Evolutionary conservation across 2,113 vertebrate genomes (phyloP).

Genomic region (Entomyzon cyanotis): DNA sequence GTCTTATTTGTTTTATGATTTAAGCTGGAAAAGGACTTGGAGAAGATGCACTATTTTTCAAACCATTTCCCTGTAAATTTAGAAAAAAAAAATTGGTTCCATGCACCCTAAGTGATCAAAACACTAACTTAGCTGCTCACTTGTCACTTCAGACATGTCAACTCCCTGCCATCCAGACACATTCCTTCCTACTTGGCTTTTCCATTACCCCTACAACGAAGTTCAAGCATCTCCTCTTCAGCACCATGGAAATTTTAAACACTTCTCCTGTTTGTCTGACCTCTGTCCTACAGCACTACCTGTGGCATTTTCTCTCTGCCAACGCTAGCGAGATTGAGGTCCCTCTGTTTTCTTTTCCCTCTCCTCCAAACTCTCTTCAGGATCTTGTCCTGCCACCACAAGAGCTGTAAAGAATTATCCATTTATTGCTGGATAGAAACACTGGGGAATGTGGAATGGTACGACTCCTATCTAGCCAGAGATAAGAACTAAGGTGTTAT

Average conservation of each 20-base stretch:
- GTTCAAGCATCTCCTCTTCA: neutral
- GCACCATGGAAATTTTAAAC: neutral
- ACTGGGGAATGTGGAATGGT: rapidly evolving
- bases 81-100: neutral
- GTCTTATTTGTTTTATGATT: neutral
- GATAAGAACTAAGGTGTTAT: neutral
- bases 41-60: neutral
- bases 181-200: neutral
- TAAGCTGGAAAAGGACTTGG: neutral
- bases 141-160: neutral
- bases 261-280: neutral
- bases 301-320: neutral
- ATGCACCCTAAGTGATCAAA: neutral
- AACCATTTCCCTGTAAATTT: neutral
- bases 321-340: neutral
- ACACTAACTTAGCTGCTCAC: neutral
- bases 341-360: neutral
- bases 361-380: neutral
- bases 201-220: neutral
- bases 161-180: neutral
- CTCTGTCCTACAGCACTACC: neutral
- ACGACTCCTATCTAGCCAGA: neutral
- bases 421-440: neutral
- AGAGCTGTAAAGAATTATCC: neutral
- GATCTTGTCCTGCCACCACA: neutral